Evolutionary conservation across 2,797 vertebrate species (phyloP).

Genomic region (Lycodopsis pacificus): DNA sequence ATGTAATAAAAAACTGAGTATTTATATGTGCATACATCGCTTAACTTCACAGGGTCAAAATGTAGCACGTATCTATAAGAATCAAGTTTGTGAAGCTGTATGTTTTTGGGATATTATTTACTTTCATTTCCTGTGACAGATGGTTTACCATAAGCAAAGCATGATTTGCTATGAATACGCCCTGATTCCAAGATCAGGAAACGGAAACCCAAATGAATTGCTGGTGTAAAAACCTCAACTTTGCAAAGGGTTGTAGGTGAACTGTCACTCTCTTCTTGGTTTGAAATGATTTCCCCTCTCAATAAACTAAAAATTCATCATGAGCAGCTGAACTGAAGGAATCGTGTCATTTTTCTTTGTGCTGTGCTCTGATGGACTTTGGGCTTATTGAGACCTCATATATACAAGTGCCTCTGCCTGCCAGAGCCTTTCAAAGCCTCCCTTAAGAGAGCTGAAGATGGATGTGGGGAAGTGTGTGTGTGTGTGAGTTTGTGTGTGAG

Average conservation of each 20-base stretch:
- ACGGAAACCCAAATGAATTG: constrained; percentile 8
- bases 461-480: constrained; percentile 71
- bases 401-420: constrained; percentile 70
- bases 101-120: constrained; percentile 21
- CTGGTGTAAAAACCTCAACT: background rate
- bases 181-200: constrained; percentile 18
- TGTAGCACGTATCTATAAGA: background rate
- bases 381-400: constrained; percentile 68
- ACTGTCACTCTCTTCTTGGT: background rate
- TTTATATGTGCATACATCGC: background rate
- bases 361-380: constrained; percentile 62
- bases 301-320: background rate
- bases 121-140: constrained; percentile 32
- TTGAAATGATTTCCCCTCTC: background rate
- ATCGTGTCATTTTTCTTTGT: constrained; percentile 44
- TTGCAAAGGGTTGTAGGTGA: background rate
- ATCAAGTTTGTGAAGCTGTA: constrained; percentile 1
- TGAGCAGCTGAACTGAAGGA: constrained; percentile 24
- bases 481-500: constrained; percentile 37
- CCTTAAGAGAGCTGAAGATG: constrained; percentile 78
- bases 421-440: constrained; percentile 74
- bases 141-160: constrained; percentile 24
- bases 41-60: background rate
- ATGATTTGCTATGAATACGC: constrained; percentile 44
- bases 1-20: too few species aligned